A percentile compares a stretch with the other conserved stretches of the same genome.
Conservation (phyloP, 2,888 invertebrate genomes). For the Bugula neritina region DNA sequence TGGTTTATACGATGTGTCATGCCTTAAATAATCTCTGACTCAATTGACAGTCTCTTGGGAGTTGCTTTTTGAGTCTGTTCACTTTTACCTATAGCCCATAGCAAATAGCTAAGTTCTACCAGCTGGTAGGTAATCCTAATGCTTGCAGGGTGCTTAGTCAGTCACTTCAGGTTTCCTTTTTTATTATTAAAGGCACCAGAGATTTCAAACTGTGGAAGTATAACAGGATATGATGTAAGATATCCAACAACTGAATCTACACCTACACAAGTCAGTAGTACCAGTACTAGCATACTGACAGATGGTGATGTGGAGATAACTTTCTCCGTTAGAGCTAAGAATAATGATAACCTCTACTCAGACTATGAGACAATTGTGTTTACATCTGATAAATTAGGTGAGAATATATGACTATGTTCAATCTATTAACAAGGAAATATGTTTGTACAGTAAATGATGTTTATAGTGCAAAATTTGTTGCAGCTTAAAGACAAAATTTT, state of each 20-base stretch:
- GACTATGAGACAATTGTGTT: neutral
- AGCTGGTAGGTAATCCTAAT: no score
- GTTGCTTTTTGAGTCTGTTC: no score
- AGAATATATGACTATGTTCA: neutral
- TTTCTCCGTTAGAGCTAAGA: neutral
- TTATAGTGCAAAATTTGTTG: neutral
- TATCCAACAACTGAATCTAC: neutral
- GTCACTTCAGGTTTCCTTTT: no score
- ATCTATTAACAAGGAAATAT: neutral
- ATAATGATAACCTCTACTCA: neutral
- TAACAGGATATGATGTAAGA: neutral
- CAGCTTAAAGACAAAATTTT: neutral
- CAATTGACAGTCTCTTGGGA: no score
- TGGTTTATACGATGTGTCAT: no score
- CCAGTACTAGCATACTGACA: neutral
- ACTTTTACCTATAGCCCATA: neutral
- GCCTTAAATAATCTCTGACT: no score
- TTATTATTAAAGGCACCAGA: no score
- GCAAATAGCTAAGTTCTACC: no score
- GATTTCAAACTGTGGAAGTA: neutral
- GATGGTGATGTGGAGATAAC: neutral
- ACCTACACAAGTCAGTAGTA: neutral
- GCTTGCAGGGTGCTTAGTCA: no score
- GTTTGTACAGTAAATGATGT: neutral
- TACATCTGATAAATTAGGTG: neutral